These are phyloP conservation scores for Oxystoma pomonae DNA, from an alignment of 2,888 invertebrate species.

Conservation along the genomic window DNA sequence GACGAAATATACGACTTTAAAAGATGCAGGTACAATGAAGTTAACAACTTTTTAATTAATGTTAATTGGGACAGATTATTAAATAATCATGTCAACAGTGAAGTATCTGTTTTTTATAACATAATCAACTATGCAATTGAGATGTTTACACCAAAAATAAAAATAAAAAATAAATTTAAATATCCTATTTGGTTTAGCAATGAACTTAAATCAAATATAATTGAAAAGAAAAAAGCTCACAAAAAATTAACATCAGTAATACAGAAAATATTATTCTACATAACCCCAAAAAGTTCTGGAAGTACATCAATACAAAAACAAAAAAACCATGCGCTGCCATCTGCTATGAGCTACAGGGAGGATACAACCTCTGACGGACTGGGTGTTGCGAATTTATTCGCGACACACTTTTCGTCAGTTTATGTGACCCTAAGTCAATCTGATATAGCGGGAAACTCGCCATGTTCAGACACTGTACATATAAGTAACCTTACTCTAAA, in stretches of 20 bases:
- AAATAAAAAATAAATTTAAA: neutral
- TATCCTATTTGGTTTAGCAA: neutral
- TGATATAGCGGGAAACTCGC: neutral
- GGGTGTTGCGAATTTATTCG: neutral
- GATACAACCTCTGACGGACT: neutral
- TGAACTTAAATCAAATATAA: neutral
- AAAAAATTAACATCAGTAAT: neutral
- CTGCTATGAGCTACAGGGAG: neutral
- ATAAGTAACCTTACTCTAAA: neutral
- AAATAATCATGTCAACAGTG: neutral
- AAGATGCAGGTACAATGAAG: neutral
- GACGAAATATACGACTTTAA: neutral
- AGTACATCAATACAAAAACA: neutral
- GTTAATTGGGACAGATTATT: neutral
- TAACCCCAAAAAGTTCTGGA: neutral
- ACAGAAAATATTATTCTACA: neutral
- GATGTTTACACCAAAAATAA: neutral
- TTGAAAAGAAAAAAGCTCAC: neutral
- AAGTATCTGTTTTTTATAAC: neutral
- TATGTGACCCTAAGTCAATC: neutral
- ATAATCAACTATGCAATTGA: neutral
- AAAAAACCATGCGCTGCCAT: neutral
- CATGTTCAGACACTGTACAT: neutral
- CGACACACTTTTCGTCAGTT: neutral
- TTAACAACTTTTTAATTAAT: neutral